Evolutionary conservation across 2,888 invertebrate species (phyloP).

Genomic region (Conus canariensis): DNA sequence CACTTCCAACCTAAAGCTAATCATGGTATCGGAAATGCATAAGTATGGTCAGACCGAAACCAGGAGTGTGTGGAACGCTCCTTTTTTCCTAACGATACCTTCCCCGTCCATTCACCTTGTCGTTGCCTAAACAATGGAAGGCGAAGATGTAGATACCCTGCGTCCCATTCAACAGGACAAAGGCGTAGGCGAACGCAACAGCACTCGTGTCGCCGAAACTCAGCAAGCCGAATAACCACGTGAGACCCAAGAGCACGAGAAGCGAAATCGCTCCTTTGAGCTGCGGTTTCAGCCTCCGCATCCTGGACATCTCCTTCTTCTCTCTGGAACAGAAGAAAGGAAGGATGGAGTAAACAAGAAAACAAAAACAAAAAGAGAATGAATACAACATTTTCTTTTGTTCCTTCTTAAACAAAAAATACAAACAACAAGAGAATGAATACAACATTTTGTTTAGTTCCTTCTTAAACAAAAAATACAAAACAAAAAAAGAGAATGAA

Average conservation of each 20-base stretch:
- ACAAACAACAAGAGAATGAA: too few species aligned
- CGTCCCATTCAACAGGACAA: background rate
- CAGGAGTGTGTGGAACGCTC: too few species aligned
- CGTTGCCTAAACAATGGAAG: background rate
- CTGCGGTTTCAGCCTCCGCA: background rate
- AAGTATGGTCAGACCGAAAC: too few species aligned
- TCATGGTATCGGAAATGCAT: too few species aligned
- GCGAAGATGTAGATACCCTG: slow-evolving; percentile 13
- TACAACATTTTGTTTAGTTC: too few species aligned
- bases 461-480: too few species aligned
- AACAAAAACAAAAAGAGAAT: background rate
- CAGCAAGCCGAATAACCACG: background rate
- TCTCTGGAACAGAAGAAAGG: background rate
- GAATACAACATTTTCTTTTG: too few species aligned
- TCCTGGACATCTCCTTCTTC: background rate
- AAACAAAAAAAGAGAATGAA: too few species aligned
- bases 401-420: too few species aligned
- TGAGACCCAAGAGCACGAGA: background rate
- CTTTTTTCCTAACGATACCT: too few species aligned
- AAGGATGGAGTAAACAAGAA: background rate
- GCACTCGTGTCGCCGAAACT: background rate
- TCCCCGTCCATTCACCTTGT: background rate
- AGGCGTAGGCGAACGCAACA: background rate
- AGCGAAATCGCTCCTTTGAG: background rate
- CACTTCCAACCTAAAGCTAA: too few species aligned